Evolutionary conservation across 2,888 invertebrate species (phyloP), one percentile per base, ranked within the genome.

Genomic region (Capitulum mitella): DNA sequence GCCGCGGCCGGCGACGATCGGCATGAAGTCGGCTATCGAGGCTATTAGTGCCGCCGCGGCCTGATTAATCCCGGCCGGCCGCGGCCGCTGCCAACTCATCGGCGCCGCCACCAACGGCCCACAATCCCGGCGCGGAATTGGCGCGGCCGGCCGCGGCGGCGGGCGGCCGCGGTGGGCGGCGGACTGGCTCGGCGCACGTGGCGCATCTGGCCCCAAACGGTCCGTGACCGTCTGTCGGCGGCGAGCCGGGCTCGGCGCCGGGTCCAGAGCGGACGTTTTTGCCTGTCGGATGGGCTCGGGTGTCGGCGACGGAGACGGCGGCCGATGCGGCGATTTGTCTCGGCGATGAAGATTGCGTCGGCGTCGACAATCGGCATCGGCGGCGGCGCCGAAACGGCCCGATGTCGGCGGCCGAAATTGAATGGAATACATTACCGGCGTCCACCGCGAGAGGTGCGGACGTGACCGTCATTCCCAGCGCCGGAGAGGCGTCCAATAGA

Each of bases 41-140:
- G 16, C 64, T 14, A 34, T 34, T 64, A 34, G 64, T 64, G 64
- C 34, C 64, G 64, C 34, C 34, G 14, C 64, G 2, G 64, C 34
- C 34, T 64, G 64, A 64, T 64, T 64, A 64, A 64, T 64, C 64
- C 64, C 19, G 34, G 32, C 64, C 34, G n/a, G 58, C 58, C n/a
- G 58, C n/a, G 3, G 32, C 19, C 64, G 64, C 64, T 64, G 64
- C 64, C 64, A 64, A 64, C 64, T 64, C 64, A 64, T 64, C 64
- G 34, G 34, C 34, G 34, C 29, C 54, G 1, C 54, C 26, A 8
- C 26, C 54, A 14, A 14, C 46, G 46, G 14, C 46, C 10, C 51
- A 26, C 58, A 58, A 58, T 58, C 58, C 26, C 26, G n/a, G 58
- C 58, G 29, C 10, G n/a, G 10, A 29, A 58, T 58, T 58, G n/a